Percentiles rank a stretch among this genome's conserved stretches.
Conservation (phyloP, 2,888 invertebrate species). For the Erpobdella octoculata region DNA sequence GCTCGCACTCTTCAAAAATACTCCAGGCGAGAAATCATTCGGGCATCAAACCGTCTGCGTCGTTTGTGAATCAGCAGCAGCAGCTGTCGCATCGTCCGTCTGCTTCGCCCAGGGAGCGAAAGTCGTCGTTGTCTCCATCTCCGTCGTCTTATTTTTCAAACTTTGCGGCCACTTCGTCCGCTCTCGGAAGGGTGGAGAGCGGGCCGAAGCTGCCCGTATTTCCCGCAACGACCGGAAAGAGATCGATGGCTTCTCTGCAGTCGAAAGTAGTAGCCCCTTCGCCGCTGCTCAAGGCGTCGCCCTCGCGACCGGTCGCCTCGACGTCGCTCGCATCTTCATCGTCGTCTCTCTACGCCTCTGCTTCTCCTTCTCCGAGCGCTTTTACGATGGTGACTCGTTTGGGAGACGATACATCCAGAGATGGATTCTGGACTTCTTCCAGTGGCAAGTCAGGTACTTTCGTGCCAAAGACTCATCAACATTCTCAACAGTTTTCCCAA, state of each 20-base stretch:
- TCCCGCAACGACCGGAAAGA: conserved; percentile 36
- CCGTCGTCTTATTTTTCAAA: conserved; percentile 41
- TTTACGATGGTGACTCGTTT: too few relatives aligned
- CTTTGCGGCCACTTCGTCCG: conserved; percentile 50
- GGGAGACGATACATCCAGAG: too few relatives aligned
- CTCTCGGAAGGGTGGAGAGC: conserved; percentile 36
- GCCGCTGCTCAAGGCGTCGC: background rate
- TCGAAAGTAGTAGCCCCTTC: too few relatives aligned
- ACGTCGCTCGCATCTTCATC: background rate
- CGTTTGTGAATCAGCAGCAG: conserved; percentile 16
- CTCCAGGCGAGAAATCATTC: too few relatives aligned
- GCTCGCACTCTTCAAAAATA: background rate
- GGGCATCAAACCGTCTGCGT: background rate
- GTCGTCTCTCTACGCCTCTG: background rate
- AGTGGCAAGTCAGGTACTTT: too few relatives aligned
- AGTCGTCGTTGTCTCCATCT: conserved; percentile 47
- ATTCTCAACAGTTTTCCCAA: background rate
- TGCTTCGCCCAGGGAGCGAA: conserved; percentile 27
- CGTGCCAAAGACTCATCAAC: background rate
- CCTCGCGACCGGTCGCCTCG: background rate
- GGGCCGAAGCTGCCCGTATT: conserved; percentile 29
- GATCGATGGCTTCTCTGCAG: conserved; percentile 31
- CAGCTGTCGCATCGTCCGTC: conserved; percentile 14
- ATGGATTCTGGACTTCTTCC: background rate
- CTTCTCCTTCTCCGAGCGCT: background rate